A percentile compares a stretch with the other conserved stretches of the same genome.
Conservation (phyloP, 1,140 invertebrate species). For the Ceratina australensis region DNA sequence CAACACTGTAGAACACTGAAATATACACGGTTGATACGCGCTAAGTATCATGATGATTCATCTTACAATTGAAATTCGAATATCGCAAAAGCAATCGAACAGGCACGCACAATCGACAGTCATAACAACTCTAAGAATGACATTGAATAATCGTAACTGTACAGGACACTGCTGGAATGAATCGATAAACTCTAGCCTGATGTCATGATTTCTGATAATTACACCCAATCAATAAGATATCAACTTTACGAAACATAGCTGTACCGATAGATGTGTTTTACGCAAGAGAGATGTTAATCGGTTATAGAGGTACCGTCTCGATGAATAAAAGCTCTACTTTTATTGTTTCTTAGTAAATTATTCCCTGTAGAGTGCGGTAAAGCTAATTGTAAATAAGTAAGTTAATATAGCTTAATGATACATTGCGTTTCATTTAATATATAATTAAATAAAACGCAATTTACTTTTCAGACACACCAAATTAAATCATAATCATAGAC, state of each 20-base stretch:
- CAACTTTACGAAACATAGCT: background rate
- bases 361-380: background rate
- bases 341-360: background rate
- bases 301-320: background rate
- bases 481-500: conserved; percentile 21
- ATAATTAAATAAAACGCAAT: background rate
- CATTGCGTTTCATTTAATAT: too few relatives aligned
- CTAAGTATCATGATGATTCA: background rate
- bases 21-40: conserved; percentile 22
- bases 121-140: conserved; percentile 30
- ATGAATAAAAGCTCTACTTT: background rate
- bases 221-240: conserved; percentile 29
- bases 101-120: conserved; percentile 28
- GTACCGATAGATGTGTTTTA: background rate
- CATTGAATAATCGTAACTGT: conserved; percentile 9
- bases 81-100: conserved; percentile 19
- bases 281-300: background rate
- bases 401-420: too few relatives aligned
- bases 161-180: conserved; percentile 22
- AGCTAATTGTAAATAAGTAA: background rate
- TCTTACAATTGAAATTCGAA: conserved; percentile 10
- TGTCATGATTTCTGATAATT: conserved; percentile 59
- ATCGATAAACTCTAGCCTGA: conserved; percentile 52
- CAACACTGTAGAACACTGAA: conserved; percentile 11
- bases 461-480: conserved; percentile 11